These are phyloP conservation scores for Carlito syrichta DNA, from an alignment of 2,113 vertebrate genomes.

Conservation along the genomic window DNA sequence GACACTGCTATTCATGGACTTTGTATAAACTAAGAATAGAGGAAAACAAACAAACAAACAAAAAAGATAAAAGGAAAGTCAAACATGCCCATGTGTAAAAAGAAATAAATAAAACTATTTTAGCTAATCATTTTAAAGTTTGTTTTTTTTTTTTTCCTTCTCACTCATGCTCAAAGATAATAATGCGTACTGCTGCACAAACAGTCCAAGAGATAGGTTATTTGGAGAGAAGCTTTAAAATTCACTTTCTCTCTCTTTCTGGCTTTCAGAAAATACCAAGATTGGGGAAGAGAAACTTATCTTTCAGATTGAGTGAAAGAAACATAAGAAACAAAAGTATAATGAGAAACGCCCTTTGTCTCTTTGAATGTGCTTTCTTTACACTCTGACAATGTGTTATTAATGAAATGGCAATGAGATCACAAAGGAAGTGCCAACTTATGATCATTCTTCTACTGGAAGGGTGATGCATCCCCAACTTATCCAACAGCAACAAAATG, in stretches of 20 bases:
- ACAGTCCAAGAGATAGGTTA: background rate
- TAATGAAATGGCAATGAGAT: background rate
- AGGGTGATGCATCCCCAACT: background rate
- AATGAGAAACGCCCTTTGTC: background rate
- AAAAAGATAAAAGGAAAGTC: background rate
- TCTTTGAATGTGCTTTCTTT: background rate
- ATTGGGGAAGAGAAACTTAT: background rate
- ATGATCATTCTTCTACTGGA: background rate
- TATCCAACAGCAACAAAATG: background rate
- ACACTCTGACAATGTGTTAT: background rate
- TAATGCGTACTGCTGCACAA: background rate
- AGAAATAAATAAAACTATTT: background rate
- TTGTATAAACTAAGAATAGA: constrained; percentile 37
- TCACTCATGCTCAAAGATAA: background rate
- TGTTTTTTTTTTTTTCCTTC: background rate
- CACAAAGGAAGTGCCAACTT: background rate
- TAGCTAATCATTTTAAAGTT: background rate
- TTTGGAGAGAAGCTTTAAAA: background rate
- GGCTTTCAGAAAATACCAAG: background rate
- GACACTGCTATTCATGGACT: background rate
- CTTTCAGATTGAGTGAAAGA: background rate
- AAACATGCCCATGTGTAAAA: background rate
- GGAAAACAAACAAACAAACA: constrained; percentile 60
- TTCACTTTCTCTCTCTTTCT: background rate
- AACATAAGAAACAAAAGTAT: background rate